A percentile compares a stretch with the other conserved stretches of the same genome.
Conservation (phyloP, 1,140 invertebrate genomes). For the Harlomillsia oculata region DNA sequence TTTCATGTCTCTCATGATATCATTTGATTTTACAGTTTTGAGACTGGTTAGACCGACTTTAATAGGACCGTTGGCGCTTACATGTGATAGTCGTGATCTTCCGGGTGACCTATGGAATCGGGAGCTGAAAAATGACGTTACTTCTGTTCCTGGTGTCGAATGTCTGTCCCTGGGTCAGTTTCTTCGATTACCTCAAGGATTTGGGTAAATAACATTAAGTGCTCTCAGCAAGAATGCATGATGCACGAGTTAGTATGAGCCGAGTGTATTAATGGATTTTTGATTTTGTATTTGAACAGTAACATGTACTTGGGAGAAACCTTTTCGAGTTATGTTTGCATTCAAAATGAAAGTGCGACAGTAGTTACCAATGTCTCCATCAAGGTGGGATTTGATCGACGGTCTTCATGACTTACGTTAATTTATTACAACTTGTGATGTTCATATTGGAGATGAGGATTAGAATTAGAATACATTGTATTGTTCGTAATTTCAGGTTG, state of each 20-base stretch:
- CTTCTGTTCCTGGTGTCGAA: conserved; percentile 64
- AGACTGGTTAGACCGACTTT: conserved; percentile 77
- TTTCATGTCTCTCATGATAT: neutral
- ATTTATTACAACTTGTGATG: neutral
- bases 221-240: neutral
- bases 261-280: conserved; percentile 9
- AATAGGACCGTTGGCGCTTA: conserved; percentile 63
- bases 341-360: conserved; percentile 86
- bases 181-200: conserved; percentile 85
- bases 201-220: conserved; percentile 57
- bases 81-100: conserved; percentile 73
- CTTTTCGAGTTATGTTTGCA: conserved; percentile 93
- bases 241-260: too few species aligned
- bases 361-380: conserved; percentile 68
- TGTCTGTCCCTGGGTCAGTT: conserved; percentile 76
- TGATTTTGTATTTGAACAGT: conserved; percentile 44
- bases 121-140: conserved; percentile 65
- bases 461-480: conserved; percentile 23
- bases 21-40: conserved; percentile 63
- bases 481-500: conserved; percentile 65
- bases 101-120: conserved; percentile 66
- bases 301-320: conserved; percentile 88
- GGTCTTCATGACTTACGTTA: neutral
- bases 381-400: conserved; percentile 57
- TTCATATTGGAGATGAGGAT: neutral